Evolutionary conservation across 2,888 invertebrate genomes (phyloP), one percentile per base, ranked within the genome.

Genomic region (Tetragnatha montana): DNA sequence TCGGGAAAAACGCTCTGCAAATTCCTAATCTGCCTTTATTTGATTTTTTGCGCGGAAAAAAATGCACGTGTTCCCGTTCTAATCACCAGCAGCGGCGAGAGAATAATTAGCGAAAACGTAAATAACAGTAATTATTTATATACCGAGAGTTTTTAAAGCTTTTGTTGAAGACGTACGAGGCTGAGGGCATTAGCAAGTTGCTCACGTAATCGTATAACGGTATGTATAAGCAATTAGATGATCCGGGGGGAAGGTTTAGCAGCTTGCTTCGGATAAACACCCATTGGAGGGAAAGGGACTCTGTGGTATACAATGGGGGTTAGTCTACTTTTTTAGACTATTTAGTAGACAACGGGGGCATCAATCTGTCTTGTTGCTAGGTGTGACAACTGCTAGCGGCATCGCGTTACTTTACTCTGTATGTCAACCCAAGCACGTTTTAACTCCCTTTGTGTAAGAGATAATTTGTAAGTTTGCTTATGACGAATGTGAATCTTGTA

Each of bases 91-190:
- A 49, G 60, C 21, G 82, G 47, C 10, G 68, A 78, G 75, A 69
- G 76, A 82, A 47, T 78, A 82, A 88, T 88, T 88, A 87, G 69
- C 78, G 51, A 78, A 60, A 78, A 51, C 71, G 82, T 82, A 88
- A 88, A 88, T 88, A 88, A 88, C 88, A 79, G 88, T 88, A 82
- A 88, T 88, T 88, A 88, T 82, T 88, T 78, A 76, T 81, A 82
- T 78, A 71, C 82, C 35, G 35, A 19, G 78, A 78, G 73, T 82
- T 82, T 82, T 82, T 88, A 79, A 51, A 82, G 76, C 76, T 50
- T 84, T 70, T 76, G 21, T 84, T 76, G 81, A 49, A 69, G 51
- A 22, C 22, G n/a, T n/a, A n/a, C n/a, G 68, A 68, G 69, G 69
- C 69, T 21, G 17, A 10, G 49, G 22, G 35, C 73, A 81, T 87